A percentile compares a stretch with the other conserved stretches of the same genome.
Conservation (phyloP, 2,113 vertebrate species). For the Heterochromis multidens region DNA sequence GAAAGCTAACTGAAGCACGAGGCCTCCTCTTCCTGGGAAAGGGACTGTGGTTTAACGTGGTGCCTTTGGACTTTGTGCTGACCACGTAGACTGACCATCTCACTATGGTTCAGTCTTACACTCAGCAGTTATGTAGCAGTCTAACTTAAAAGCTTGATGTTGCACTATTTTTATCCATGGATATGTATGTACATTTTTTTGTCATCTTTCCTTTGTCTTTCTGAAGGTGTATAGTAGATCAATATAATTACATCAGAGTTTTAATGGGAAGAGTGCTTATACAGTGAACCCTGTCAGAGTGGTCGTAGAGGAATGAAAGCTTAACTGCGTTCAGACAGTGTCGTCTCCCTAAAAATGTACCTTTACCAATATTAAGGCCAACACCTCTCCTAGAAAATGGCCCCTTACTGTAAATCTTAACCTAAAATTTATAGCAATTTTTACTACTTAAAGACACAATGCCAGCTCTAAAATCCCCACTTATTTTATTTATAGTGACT, state of each 20-base stretch:
- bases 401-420: not conserved
- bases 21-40: constrained; percentile 37
- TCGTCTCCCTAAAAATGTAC: not conserved
- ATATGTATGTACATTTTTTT: constrained; percentile 51
- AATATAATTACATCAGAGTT: constrained; percentile 21
- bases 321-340: not conserved
- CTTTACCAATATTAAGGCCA: constrained; percentile 4
- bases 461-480: not conserved
- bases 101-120: constrained; percentile 63
- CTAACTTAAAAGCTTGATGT: constrained; percentile 75
- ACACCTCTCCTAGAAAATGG: not conserved
- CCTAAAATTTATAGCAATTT: not conserved
- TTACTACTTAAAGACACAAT: not conserved
- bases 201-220: constrained; percentile 46
- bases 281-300: constrained; percentile 1
- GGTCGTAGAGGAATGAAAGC: constrained; percentile 38
- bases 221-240: constrained; percentile 20
- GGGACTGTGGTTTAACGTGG: constrained; percentile 59
- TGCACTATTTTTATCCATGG: constrained; percentile 77
- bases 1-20: constrained; percentile 55
- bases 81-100: constrained; percentile 55
- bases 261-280: constrained; percentile 17
- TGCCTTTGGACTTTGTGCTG: constrained; percentile 77
- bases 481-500: constrained; percentile 2
- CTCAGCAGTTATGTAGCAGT: constrained; percentile 79